Conservation (phyloP, 2,113 vertebrate species). For the Archocentrus centrarchus region DNA sequence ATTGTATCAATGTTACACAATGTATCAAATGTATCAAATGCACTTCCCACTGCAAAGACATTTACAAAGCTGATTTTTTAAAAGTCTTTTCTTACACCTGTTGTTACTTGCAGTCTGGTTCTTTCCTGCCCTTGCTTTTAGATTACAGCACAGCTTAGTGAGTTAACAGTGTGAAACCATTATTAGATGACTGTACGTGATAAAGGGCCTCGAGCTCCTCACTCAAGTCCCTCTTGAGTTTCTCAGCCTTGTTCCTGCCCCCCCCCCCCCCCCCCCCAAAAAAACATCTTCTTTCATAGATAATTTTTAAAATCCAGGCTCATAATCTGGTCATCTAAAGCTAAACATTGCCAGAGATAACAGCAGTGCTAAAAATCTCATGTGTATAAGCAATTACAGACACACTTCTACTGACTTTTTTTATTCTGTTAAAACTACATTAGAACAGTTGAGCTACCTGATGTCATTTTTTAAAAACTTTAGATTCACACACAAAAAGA, state of each 20-base stretch:
- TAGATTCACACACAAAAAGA: background rate
- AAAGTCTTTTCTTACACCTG: background rate
- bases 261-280: no score
- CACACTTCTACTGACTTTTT: no score
- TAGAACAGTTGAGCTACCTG: no score
- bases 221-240: conserved; percentile 95
- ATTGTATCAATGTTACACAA: background rate
- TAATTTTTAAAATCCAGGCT: background rate
- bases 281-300: background rate
- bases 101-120: background rate
- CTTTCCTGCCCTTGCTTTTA: background rate
- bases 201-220: conserved; percentile 93
- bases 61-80: background rate
- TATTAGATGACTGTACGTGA: background rate
- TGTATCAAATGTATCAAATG: background rate
- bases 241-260: conserved; percentile 92
- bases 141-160: background rate
- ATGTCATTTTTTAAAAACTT: background rate
- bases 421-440: no score
- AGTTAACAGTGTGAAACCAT: background rate
- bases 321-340: background rate
- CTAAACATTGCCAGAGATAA: background rate
- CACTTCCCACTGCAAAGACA: background rate
- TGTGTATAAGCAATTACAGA: no score
- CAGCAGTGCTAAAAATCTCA: background rate